Evolutionary conservation across 1,140 invertebrate genomes (phyloP), one percentile per base, ranked within the genome.

Genomic region (Drosophila sp.): DNA sequence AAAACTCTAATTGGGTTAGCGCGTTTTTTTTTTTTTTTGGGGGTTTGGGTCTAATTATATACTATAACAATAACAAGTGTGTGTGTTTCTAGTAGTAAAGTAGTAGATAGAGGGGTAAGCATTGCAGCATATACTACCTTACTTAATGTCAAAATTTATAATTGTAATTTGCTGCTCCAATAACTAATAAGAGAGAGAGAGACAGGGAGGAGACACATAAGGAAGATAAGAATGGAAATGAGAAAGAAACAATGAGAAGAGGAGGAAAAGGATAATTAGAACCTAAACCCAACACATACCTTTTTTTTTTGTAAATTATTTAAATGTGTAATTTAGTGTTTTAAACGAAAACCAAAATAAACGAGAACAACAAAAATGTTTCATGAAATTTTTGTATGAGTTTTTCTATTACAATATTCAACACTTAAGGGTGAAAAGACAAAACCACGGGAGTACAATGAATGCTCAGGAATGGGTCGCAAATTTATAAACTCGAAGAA

Each of bases 221-320:
- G 8, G 3, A 0, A n/a, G 8, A 38, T 3, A 38, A 3, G 35
- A 3, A 38, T 38, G 35, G 30, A 30, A 30, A 30, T 30, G 30
- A 30, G 4, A 30, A 30, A 30, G 4, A 2, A 30, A 30, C 30
- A 30, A 30, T 4, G 4, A 30, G 2, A 30, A 4, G 30, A 30
- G 30, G 30, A 30, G 30, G 30, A n/a, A 3, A 38, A 38, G 35
- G 5, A 47, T 47, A 25, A 47, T 47, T 47, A 71, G 58, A 74
- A 35, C 75, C 64, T 62, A 66, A 75, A 76, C 56, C 30, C 30
- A 68, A 76, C 54, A 70, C 29, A 35, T 23, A 56, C 5, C 2
- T 7, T 47, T 50, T 86, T 82, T 70, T 73, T 76, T 82, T 86
- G 79, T 85, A 82, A 79, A 79, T 81, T 81, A 85, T 86, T 86